Conservation (phyloP, 2,113 vertebrate species). For the Collichthys lucidus region DNA sequence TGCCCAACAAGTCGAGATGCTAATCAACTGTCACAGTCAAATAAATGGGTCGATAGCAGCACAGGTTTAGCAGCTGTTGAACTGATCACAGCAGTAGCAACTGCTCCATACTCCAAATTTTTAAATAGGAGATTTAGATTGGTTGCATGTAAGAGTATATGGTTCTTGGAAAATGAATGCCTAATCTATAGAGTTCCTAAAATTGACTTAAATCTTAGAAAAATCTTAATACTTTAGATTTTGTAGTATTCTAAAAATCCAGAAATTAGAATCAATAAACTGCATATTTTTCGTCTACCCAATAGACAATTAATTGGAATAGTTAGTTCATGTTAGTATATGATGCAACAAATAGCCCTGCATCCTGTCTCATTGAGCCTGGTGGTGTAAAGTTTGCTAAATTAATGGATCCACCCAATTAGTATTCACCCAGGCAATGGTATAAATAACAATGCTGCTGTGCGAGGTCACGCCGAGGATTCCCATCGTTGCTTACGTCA, state of each 20-base stretch:
- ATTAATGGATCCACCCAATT: conserved; percentile 15
- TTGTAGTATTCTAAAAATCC: neutral
- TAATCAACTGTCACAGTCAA: neutral
- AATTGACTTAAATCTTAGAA: neutral
- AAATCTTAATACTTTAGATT: neutral
- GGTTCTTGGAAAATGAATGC: too few relatives aligned
- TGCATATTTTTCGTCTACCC: neutral
- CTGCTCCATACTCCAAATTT: neutral
- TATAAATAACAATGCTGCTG: conserved; percentile 27
- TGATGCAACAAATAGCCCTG: too few relatives aligned
- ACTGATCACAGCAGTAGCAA: neutral
- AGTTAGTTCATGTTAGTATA: neutral
- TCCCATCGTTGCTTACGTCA: conserved; percentile 51
- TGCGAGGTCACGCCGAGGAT: conserved; percentile 45
- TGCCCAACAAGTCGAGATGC: neutral
- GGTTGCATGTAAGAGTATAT: neutral
- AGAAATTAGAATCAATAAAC: neutral
- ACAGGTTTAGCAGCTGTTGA: neutral
- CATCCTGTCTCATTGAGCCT: too few relatives aligned
- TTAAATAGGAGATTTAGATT: neutral
- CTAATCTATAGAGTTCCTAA: too few relatives aligned
- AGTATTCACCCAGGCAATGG: conserved; percentile 18
- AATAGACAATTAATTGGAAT: neutral
- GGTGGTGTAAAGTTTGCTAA: conserved; percentile 1
- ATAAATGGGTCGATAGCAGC: neutral